Base-by-base conservation (phyloP, 2,888 invertebrate species). In the Allolobophora icterica region DNA sequence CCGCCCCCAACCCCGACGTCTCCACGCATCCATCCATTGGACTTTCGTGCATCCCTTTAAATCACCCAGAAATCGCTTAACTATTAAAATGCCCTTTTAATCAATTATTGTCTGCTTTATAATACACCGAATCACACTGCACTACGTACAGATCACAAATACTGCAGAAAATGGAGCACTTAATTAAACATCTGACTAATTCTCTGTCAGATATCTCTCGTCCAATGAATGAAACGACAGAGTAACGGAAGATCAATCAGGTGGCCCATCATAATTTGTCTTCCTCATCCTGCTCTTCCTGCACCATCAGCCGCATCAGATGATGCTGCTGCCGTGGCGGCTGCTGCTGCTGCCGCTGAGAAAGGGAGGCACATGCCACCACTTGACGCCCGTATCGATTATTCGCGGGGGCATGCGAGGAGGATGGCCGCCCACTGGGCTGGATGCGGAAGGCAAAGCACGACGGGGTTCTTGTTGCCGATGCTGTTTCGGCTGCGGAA, bases 251-350 rank as follows among this genome's bases (percentile, higher is more conserved):
- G 71, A 71, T 71, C 71, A 71, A 71, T 71, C 71, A 71, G 30
- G 30, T 71, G 71, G 71, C n/a, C n/a, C 71, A 71, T 71, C 71
- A 71, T 71, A 71, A 71, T 71, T 71, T 71, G 71, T 71, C 71
- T 71, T 71, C 71, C 71, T 71, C 71, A 30, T 71, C 30, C n/a
- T 30, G 71, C n/a, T 71, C 58, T 24, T 58, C 30, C 71, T n/a
- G 8, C n/a, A 6, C 17, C 71, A 6, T 8, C 71, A 6, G 71
- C 71, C 6, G 52, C 52, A 52, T 52, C 52, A 24, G 24, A 24
- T 21, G 52, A 21, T 24, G 52, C 52, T 24, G 52, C 52, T 24
- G 21, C 52, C 1, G 52, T 11, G 17, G 71, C 71, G 3, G 71
- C 71, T 71, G 71, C 71, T 30, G 71, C 30, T n/a, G n/a, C 71